Evolutionary conservation across 2,797 vertebrate genomes (phyloP).

Genomic region (Graptemys geographica): DNA sequence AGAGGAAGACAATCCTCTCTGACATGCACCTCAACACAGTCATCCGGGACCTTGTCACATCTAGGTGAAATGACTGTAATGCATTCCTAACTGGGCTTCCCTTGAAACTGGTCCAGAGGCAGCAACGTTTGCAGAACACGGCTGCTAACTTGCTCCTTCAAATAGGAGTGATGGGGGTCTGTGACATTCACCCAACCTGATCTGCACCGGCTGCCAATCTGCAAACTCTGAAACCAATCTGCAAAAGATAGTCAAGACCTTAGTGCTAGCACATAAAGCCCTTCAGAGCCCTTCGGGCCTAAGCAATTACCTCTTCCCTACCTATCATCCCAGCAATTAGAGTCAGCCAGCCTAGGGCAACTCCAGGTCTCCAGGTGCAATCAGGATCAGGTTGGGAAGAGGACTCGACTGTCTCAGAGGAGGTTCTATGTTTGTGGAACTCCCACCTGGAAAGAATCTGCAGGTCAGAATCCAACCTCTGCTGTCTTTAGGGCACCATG

Average conservation of each 20-base stretch:
- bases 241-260: not conserved
- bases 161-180: not conserved
- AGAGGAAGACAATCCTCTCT: not conserved
- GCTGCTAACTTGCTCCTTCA: not conserved
- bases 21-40: not conserved
- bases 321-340: not conserved
- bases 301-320: not conserved
- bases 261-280: not conserved
- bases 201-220: not conserved
- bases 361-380: not conserved
- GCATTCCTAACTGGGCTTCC: not conserved
- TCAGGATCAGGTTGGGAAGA: not conserved
- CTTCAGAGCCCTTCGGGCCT: not conserved
- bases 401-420: not conserved
- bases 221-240: not conserved
- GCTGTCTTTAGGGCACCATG: not conserved
- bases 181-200: not conserved
- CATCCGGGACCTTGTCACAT: not conserved
- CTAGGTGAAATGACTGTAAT: slow-evolving; percentile 29
- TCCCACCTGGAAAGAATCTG: not conserved
- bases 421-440: not conserved
- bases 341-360: not conserved
- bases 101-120: accelerated
- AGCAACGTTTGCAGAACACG: not conserved
- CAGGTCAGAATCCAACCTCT: not conserved